phyloP scores from a whole-genome alignment of 2,113 vertebrate genomes.

The Dinomys branickii region DNA sequence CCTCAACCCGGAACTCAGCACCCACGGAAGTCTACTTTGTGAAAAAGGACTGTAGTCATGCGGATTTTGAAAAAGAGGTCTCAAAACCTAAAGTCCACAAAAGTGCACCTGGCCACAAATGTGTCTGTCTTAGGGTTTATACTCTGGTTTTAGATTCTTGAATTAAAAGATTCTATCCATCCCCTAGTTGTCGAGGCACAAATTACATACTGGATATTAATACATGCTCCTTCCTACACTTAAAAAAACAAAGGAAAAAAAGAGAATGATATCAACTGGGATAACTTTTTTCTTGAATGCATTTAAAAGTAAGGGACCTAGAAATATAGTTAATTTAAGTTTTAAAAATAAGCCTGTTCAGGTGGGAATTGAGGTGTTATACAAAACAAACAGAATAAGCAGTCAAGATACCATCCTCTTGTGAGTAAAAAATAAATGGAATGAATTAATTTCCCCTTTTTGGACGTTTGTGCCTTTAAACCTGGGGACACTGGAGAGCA shows the following conservation, averaged over 20 bases:
- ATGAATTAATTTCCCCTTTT: background rate
- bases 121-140: background rate
- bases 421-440: background rate
- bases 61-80: background rate
- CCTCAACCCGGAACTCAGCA: background rate
- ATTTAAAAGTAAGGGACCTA: constrained; percentile 40
- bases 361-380: background rate
- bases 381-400: background rate
- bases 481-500: background rate
- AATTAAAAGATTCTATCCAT: constrained; percentile 16
- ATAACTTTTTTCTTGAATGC: constrained; percentile 23
- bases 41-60: background rate
- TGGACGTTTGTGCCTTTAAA: background rate
- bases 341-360: constrained; percentile 45
- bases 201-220: background rate
- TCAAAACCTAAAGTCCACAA: background rate
- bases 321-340: background rate
- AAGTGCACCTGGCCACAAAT: background rate
- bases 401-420: background rate
- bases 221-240: background rate
- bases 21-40: background rate
- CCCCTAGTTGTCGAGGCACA: background rate
- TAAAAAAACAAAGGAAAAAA: background rate
- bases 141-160: background rate
- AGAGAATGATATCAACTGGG: background rate